Base-by-base conservation (phyloP, 2,113 vertebrate species). In the Callithrix jacchus region DNA sequence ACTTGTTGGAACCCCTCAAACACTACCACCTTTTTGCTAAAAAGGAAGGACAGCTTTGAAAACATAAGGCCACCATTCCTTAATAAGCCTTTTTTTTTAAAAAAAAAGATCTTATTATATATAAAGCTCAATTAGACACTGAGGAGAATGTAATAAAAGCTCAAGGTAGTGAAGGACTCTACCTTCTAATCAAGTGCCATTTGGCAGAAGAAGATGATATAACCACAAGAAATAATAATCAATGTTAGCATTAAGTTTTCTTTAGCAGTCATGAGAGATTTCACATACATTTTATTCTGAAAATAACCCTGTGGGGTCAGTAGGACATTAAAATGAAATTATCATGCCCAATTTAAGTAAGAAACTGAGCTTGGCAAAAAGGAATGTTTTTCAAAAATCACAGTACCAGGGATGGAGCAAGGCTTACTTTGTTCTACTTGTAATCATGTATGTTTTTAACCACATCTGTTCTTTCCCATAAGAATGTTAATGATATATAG, bases 1-100 rank as follows among this genome's bases (percentile, higher is more conserved):
- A 94, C 97, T 94, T 58, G 97, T 76, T 76, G 73, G 74, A 97
- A 91, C 79, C 91, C 96, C 83, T 97, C 70, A 97, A 95, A 97
- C n/a, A 96, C 54, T 47, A 93, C 74, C 42, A 83, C 4, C 32
- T 49, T 70, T 96, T 93, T 90, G 35, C 56, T 94, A 45, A 89
- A 95, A 95, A 95, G 66, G 58, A 96, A n/a, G 37, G 79, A 37
- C 40, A 93, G 42, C 10, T 86, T 97, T 95, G 84, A 76, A 96
- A 95, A 95, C 79, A 96, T 89, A 96, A 96, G 96, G 87, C 61
- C 25, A 91, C 83, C 80, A n/a, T 91, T 95, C 79, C 47, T 94
- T 81, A 83, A 49, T 85, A 87, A 56, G 11, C 6, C 61, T 49
- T 77, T 68, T 49, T 84, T 73, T 47, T 45, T 45, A 6, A 10